These are phyloP conservation scores for Coptodon bakossiorum DNA, from an alignment of 2,113 vertebrate genomes.

Conservation along the genomic window DNA sequence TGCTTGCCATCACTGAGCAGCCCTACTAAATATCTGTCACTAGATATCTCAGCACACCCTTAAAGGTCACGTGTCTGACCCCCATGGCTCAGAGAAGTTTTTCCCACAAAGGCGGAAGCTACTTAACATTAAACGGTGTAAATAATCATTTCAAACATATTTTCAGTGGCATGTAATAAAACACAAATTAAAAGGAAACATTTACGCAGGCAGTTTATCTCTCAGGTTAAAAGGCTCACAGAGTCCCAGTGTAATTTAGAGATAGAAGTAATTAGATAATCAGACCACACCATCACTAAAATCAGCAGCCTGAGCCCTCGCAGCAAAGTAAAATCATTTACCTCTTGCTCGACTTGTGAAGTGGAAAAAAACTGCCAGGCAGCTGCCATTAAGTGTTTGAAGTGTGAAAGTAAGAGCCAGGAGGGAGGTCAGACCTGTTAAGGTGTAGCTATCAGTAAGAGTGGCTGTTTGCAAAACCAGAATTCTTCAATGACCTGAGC, in stretches of 20 bases:
- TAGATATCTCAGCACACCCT: background rate
- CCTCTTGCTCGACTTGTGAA: constrained; percentile 19
- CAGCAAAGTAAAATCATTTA: constrained; percentile 55
- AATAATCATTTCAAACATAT: background rate
- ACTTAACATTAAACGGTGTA: background rate
- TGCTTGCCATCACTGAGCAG: background rate
- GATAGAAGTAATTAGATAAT: constrained; percentile 57
- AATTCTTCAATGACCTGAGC: constrained; percentile 17
- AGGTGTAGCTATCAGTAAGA: constrained; percentile 23
- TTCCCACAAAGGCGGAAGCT: background rate
- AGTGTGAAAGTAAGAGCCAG: constrained; percentile 31
- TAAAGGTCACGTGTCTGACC: background rate
- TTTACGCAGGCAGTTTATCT: background rate
- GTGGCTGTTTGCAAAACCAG: constrained; percentile 14
- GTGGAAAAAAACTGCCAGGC: constrained; percentile 4
- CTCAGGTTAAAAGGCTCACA: background rate
- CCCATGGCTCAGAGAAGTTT: background rate
- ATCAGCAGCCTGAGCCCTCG: constrained; percentile 38
- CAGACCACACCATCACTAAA: constrained; percentile 39
- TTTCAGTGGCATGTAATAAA: background rate
- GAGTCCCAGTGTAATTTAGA: constrained; percentile 24
- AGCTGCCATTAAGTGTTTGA: constrained; percentile 35
- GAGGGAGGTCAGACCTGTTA: constrained; percentile 37
- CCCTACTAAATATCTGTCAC: background rate
- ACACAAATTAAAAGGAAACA: background rate